Evolutionary conservation across 2,797 vertebrate species (phyloP), one percentile per base, ranked within the genome.

Genomic region (Sorex maritimensis): DNA sequence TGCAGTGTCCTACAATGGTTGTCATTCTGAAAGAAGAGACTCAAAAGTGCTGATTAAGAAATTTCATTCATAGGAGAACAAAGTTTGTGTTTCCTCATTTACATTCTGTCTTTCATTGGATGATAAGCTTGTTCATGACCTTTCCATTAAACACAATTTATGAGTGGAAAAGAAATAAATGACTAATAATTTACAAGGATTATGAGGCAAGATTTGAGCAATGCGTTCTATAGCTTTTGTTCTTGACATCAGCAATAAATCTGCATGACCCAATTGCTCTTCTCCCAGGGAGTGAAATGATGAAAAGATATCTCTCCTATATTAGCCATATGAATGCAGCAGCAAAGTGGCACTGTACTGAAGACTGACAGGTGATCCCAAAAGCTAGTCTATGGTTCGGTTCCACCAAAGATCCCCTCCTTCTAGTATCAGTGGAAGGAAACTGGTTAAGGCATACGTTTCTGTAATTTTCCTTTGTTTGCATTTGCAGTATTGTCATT

Each of bases 111-210:
- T 95, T 87, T 95, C 30, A 1, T 68, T 38, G 55, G 44, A 49
- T 72, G 81, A 81, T 89, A 69, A 21, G 61, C 68, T 81, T 88
- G 65, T 73, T 95, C 49, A 8, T 71, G 63, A 82, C 81, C 63
- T 55, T 87, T 94, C 74, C 72, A 71, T 83, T 96, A 92, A 92
- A 96, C 24, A 46, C 67, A 86, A 95, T 96, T 95, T 95, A 88
- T 90, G 88, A 86, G 74, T 69, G 46, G 61, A 69, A 91, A 82
- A 78, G 82, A 93, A 87, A 73, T 78, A 44, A 44, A 91, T 78
- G 81, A 80, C 41, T 69, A 85, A 92, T 94, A 88, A 88, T 93
- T 23, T 86, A 81, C 11, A 94, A 90, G 95, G 95, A 84, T 81
- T 91, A 91, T 71, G 81, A 91, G 83, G 68, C 52, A 52, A 74